Evolutionary conservation across 2,797 vertebrate genomes (phyloP), one percentile per base, ranked within the genome.

Genomic region (Pangasius sanitwongsei): DNA sequence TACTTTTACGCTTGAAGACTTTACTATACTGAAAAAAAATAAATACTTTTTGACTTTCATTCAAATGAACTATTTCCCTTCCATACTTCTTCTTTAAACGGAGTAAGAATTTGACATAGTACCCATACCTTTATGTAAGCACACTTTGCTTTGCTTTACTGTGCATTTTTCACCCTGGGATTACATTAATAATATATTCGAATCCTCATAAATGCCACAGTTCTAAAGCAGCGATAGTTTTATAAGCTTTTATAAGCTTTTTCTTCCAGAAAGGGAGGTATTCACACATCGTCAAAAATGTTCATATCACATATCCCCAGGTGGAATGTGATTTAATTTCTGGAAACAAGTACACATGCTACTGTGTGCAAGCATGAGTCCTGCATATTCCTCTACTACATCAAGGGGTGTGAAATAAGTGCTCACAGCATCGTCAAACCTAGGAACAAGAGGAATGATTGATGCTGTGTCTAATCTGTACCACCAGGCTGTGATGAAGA

Each of bases 401-500:
- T 88, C 70, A 89, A 86, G 78, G 88, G 69, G 83, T 90, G 90
- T 59, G 20, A 89, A 92, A 90, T 90, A 89, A 92, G 75, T 74
- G 87, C 82, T 90, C 70, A 83, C 87, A 89, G 87, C 91, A 61
- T 86, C 67, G 83, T 84, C 63, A 88, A 88, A 88, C 50, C 80
- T 77, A 89, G 78, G 83, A 84, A 81, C 57, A 87, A 91, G 85
- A 57, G 55, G 50, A 83, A 85, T 91, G 92, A 91, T 90, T 92
- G 89, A 92, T 87, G 92, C 85, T 87, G 80, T 88, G 84, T 92
- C 85, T 90, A 92, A 90, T 90, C 88, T 87, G 53, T 92, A 94
- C 91, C 90, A 91, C 90, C 92, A 93, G 90, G 89, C 92, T 75
- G 92, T 91, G 92, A 94, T 93, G 89, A 92, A 93, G 87, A 93